A percentile compares a stretch with the other conserved stretches of the same genome.
These are phyloP conservation scores for Trichopria drosophilae DNA, from an alignment of 2,888 invertebrate species.

Conservation along the genomic window DNA sequence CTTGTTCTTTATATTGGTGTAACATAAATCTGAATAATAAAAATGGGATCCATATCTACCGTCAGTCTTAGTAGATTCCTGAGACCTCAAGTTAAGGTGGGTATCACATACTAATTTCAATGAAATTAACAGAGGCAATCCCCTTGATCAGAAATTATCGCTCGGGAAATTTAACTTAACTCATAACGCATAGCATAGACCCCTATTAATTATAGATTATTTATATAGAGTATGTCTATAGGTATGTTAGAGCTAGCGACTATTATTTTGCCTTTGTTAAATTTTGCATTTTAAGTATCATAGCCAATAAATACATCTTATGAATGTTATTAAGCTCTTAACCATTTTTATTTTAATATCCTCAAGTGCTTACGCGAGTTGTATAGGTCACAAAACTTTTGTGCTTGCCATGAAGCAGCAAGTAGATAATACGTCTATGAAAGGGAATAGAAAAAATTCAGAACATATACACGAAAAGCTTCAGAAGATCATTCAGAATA, in stretches of 20 bases:
- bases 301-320: conserved; percentile 17
- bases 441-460: conserved; percentile 12
- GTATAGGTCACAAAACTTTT: conserved; percentile 20
- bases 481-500: conserved; percentile 19
- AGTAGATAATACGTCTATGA: conserved; percentile 17
- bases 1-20: conserved; percentile 17
- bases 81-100: conserved; percentile 21
- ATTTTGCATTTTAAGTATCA: conserved; percentile 20
- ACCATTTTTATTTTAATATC: conserved; percentile 19
- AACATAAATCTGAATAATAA: conserved; percentile 19
- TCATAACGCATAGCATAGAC: conserved; percentile 17
- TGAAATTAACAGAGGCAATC: conserved; percentile 17
- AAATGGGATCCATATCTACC: conserved; percentile 19
- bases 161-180: conserved; percentile 19
- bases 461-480: conserved; percentile 16
- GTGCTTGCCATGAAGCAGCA: conserved; percentile 20
- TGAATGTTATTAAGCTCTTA: conserved; percentile 16
- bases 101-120: conserved; percentile 17
- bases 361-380: conserved; percentile 16
- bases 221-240: conserved; percentile 11
- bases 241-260: conserved; percentile 13
- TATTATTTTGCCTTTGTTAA: conserved; percentile 20
- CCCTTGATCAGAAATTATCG: conserved; percentile 17
- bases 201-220: conserved; percentile 17
- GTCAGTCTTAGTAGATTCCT: conserved; percentile 20